These are phyloP conservation scores for Argynnis bischoffii DNA, from an alignment of 2,888 invertebrate species.

Conservation along the genomic window DNA sequence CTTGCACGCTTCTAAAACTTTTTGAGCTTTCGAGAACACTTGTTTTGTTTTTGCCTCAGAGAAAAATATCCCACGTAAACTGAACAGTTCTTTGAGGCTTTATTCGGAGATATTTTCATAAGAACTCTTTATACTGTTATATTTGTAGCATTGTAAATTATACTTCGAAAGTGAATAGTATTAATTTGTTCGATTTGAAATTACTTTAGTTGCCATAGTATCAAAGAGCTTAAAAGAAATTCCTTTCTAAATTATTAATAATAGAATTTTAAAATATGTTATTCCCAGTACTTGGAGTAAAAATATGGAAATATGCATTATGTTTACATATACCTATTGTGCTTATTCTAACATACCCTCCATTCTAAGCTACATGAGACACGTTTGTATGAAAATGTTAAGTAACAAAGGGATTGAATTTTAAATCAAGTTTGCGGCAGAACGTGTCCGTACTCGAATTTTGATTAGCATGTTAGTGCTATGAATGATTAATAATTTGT, in stretches of 20 bases:
- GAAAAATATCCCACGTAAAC: constrained; percentile 26
- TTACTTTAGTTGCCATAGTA: no score
- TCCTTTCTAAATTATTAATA: no score
- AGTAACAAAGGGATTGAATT: constrained; percentile 33
- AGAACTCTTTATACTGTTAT: background rate
- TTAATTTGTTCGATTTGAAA: no score
- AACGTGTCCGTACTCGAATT: constrained; percentile 22
- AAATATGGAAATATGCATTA: background rate
- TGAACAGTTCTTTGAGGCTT: constrained; percentile 56
- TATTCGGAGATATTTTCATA: constrained; percentile 38
- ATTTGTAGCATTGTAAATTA: background rate
- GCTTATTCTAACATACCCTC: constrained; percentile 1
- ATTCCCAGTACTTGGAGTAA: no score
- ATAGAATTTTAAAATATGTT: no score
- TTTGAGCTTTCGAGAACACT: constrained; percentile 23
- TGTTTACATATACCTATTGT: constrained; percentile 4
- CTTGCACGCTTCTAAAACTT: constrained; percentile 2
- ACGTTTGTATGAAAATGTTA: constrained; percentile 33
- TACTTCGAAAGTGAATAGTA: no score
- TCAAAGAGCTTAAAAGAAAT: no score
- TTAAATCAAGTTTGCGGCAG: constrained; percentile 32
- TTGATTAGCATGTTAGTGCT: constrained; percentile 26
- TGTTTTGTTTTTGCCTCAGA: constrained; percentile 20
- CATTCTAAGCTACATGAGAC: constrained; percentile 20
- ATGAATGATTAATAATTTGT: constrained; percentile 30